A percentile compares a stretch with the other conserved stretches of the same genome.
These are phyloP conservation scores for Acipenser transmontanus DNA, from an alignment of 2,797 vertebrate genomes.

Conservation along the genomic window DNA sequence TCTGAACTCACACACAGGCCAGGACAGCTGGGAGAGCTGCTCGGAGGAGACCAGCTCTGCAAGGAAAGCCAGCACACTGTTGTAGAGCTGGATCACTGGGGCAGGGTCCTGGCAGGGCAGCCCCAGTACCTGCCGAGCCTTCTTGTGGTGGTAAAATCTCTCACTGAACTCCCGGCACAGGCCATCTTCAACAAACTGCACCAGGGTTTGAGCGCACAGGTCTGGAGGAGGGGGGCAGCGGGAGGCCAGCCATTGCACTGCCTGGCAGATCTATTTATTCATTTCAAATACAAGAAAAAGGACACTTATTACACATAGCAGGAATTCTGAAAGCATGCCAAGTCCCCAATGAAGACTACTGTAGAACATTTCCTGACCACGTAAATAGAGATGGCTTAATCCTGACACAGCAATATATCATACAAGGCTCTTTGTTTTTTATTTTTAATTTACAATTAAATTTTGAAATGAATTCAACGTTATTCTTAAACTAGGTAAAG, in stretches of 20 bases:
- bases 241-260: conserved; percentile 75
- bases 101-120: conserved; percentile 69
- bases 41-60: conserved; percentile 64
- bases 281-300: background rate
- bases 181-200: conserved; percentile 72
- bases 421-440: too few relatives aligned
- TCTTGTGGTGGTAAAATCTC: conserved; percentile 65
- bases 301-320: background rate
- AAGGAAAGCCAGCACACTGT: conserved; percentile 69
- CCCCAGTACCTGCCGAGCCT: conserved; percentile 53
- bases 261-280: conserved; percentile 55
- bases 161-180: conserved; percentile 70
- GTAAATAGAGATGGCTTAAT: too few relatives aligned
- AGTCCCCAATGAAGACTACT: too few relatives aligned
- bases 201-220: conserved; percentile 73
- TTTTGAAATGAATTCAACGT: too few relatives aligned
- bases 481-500: conserved; percentile 15
- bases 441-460: too few relatives aligned
- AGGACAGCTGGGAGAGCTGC: conserved; percentile 70
- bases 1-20: conserved; percentile 81
- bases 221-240: conserved; percentile 53
- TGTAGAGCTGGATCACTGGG: conserved; percentile 75
- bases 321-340: too few relatives aligned
- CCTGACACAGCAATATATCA: too few relatives aligned
- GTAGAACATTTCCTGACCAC: too few relatives aligned